Base-by-base conservation (phyloP, 1,140 invertebrate species). In the Babylonia areolata region DNA sequence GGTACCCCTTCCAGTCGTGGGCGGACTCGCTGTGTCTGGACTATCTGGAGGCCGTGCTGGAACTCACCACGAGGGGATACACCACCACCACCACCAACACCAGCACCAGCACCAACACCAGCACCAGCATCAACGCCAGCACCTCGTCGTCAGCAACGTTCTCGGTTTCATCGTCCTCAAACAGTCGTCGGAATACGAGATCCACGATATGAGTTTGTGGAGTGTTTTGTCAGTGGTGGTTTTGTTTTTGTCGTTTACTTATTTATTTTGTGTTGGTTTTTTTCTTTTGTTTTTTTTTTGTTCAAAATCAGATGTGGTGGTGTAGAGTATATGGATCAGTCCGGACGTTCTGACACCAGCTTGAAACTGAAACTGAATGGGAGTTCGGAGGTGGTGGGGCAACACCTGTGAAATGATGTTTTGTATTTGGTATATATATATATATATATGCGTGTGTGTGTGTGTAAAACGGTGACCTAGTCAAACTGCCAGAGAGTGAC, bases 41-140 rank as follows among this genome's bases (percentile, higher is more conserved):
- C 40, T 92, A 91, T 81, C 39, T 92, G 23, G 87, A 89, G 51
- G 85, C 90, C 15, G 90, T 91, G 31, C 78, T 91, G 23, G 91
- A 91, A 69, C 89, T 91, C 71, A 86, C 87, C 23, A 85, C 86
- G 0, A 87, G 33, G 33, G 82, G 82, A 11, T 84, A 84, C 69
- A 15, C 69, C 0, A 31, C 58, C 5, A 23, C 82, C 17, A 23
- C 82, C 35, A 31, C 64, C 0, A 31, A 35, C n/a, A 33, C 64
- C 20, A 40, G 37, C 5, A 17, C 35, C 39, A 2, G 23, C 3
- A 20, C 78, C 31, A 11, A 64, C 0, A 15, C 37, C 3, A 3
- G 64, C 23, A 73, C 39, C 17, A 46, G 12, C 42, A 79, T 33
- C 35, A 20, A 6, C 20, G 46, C 46, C 46, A 51, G 46, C 20